These are phyloP conservation scores for Ellobius talpinus DNA, from an alignment of 2,113 vertebrate species.

Conservation along the genomic window DNA sequence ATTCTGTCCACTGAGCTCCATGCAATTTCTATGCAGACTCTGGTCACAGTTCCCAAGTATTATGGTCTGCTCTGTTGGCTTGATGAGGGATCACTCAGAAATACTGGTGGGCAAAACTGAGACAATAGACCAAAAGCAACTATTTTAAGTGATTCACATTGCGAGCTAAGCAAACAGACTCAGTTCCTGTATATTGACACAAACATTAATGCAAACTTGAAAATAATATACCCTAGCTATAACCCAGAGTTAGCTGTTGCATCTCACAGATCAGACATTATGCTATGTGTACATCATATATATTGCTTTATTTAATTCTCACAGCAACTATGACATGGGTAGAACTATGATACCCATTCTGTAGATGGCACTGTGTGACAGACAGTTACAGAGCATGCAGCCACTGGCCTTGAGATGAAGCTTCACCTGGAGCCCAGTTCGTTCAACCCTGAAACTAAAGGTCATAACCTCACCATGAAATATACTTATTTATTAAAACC, in stretches of 20 bases:
- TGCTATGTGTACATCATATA: not conserved
- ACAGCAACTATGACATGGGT: not conserved
- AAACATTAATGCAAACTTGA: not conserved
- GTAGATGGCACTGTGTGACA: not conserved
- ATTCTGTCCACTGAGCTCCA: not conserved
- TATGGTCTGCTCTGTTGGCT: not conserved
- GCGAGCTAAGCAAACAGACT: not conserved
- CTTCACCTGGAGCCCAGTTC: not conserved
- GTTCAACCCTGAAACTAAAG: not conserved
- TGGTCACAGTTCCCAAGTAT: not conserved
- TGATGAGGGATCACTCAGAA: not conserved
- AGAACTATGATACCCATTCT: not conserved
- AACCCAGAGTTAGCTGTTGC: too few species aligned
- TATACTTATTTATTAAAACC: conserved; percentile 20
- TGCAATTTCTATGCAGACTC: not conserved
- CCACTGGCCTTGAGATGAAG: not conserved
- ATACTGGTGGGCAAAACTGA: not conserved
- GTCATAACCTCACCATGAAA: not conserved
- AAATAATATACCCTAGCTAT: not conserved
- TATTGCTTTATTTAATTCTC: conserved; percentile 38
- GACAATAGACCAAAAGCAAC: not conserved
- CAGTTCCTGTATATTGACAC: not conserved
- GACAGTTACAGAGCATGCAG: not conserved
- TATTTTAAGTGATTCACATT: not conserved
- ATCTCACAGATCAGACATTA: not conserved